phyloP scores from a whole-genome alignment of 1,140 invertebrate species.

The Papilio machaon region DNA sequence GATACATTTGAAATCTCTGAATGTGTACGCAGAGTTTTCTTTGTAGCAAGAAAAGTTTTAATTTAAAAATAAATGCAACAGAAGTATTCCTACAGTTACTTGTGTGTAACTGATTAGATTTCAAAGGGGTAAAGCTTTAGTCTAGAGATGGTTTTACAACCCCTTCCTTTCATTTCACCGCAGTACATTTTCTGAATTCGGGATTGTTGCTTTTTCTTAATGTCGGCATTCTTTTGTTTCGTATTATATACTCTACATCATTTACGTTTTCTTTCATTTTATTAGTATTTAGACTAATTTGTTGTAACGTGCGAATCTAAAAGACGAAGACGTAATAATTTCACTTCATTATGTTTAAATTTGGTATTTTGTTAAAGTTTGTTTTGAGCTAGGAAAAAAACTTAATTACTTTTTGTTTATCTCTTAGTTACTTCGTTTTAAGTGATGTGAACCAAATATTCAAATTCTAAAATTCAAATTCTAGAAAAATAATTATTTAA shows the following conservation, averaged over 20 bases:
- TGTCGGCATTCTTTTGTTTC: constrained; percentile 39
- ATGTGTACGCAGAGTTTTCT: neutral
- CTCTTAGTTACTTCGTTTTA: no score
- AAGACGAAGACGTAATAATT: neutral
- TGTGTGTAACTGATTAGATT: neutral
- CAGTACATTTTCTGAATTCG: neutral
- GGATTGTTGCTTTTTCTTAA: constrained; percentile 42
- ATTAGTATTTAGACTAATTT: neutral
- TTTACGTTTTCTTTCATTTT: neutral
- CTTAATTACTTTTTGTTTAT: no score
- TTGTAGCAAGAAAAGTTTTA: constrained; percentile 4
- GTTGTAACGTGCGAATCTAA: neutral
- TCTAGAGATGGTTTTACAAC: neutral
- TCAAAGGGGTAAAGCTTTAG: constrained; percentile 2
- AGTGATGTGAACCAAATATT: no score
- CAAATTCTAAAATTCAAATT: no score
- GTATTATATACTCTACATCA: neutral
- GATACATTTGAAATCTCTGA: neutral
- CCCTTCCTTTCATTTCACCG: constrained; percentile 27
- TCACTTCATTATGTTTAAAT: no score
- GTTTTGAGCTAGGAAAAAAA: no score
- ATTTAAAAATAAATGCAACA: neutral
- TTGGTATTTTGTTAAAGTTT: no score
- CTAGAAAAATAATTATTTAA: no score
- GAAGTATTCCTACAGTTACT: neutral